A percentile compares a stretch with the other conserved stretches of the same genome.
Conservation (phyloP, 2,113 vertebrate genomes). For the Lampris megalopsis region DNA sequence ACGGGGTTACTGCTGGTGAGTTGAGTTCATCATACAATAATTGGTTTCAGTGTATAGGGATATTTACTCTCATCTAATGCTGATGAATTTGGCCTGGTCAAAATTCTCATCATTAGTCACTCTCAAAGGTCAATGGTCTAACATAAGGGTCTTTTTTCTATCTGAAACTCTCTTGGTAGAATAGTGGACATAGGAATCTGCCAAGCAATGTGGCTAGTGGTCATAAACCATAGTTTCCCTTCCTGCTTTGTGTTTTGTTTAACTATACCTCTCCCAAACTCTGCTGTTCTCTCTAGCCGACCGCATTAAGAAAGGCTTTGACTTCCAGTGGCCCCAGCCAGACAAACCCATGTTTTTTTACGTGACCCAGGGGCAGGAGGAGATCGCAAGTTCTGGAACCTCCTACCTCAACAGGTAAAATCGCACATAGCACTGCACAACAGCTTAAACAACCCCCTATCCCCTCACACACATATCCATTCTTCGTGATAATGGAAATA, state of each 20-base stretch:
- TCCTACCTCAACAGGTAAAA: slow-evolving; percentile 96
- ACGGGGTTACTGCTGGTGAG: slow-evolving; percentile 94
- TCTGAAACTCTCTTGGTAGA: not conserved
- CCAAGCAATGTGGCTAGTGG: not conserved
- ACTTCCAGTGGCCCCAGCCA: slow-evolving; percentile 99
- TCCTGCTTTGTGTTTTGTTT: not conserved
- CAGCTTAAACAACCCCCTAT: not conserved
- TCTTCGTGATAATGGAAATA: too few relatives aligned
- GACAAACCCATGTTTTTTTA: slow-evolving; percentile 99
- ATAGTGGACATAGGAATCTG: not conserved
- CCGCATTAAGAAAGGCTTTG: slow-evolving; percentile 98
- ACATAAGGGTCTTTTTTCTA: too few relatives aligned
- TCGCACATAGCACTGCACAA: not conserved
- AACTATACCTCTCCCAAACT: too few relatives aligned
- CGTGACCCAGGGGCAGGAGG: slow-evolving; percentile 97
- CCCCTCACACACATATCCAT: too few relatives aligned
- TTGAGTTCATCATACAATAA: not conserved
- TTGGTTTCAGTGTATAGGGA: not conserved
- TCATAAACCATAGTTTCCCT: not conserved
- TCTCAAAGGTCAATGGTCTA: too few relatives aligned
- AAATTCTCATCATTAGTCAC: too few relatives aligned
- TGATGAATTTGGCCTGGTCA: too few relatives aligned
- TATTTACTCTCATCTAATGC: too few relatives aligned
- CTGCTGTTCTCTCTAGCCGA: slow-evolving; percentile 81
- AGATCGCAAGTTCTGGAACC: slow-evolving; percentile 98